Conservation (phyloP, 2,888 invertebrate genomes). For the Schrankia costaestrigalis region DNA sequence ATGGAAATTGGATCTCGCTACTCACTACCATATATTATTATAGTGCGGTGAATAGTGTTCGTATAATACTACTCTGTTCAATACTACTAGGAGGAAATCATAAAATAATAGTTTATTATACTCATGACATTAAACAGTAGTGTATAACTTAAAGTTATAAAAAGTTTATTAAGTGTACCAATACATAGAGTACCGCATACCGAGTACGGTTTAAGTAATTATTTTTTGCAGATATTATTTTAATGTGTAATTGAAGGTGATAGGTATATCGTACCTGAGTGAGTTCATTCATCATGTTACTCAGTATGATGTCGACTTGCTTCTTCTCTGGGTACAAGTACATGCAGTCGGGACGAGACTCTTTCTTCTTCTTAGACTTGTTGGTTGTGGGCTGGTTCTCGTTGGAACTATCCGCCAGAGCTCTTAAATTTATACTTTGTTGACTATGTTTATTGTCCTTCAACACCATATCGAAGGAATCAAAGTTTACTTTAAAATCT, state of each 20-base stretch:
- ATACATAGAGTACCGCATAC: neutral
- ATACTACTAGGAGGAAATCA: no score
- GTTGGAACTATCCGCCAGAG: neutral
- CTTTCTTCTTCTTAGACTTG: neutral
- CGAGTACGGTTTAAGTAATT: neutral
- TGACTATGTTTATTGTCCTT: no score
- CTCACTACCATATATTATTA: no score
- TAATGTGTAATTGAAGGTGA: neutral
- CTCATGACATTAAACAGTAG: no score
- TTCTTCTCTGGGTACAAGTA: neutral
- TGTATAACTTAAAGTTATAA: no score
- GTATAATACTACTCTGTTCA: no score
- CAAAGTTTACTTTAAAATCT: neutral
- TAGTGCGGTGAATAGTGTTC: no score
- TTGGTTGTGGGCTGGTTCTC: neutral
- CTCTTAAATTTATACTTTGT: no score
- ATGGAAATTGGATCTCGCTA: no score
- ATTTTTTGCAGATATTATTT: neutral
- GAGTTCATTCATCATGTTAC: conserved; percentile 1
- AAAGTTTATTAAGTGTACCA: neutral
- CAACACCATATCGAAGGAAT: neutral
- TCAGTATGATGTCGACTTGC: neutral
- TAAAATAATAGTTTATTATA: no score
- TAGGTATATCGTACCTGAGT: neutral
- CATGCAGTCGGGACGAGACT: neutral